Conservation (phyloP, 2,113 vertebrate genomes). For the Macroglossus sobrinus region DNA sequence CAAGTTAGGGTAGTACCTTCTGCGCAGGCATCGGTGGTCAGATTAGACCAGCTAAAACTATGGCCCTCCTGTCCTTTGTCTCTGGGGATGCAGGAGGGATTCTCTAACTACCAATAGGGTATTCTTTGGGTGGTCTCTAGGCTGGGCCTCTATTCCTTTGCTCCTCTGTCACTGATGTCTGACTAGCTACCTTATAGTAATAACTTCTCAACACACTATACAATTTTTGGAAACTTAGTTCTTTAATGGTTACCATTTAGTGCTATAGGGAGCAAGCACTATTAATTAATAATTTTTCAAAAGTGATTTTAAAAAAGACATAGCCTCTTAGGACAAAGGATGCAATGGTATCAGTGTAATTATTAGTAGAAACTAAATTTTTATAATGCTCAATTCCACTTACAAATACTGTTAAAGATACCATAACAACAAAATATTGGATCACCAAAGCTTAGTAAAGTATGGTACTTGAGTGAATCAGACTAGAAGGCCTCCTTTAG, state of each 20-base stretch:
- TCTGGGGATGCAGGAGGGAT: no score
- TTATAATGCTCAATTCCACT: background rate
- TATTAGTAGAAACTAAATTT: background rate
- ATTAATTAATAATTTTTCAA: background rate
- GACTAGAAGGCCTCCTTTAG: background rate
- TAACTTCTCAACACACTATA: background rate
- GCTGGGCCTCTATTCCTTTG: no score
- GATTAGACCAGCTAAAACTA: no score
- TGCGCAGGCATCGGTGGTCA: no score
- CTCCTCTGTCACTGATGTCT: no score
- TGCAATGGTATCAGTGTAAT: background rate
- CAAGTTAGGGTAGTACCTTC: no score
- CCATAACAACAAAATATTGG: background rate
- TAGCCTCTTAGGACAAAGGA: background rate
- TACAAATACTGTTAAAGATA: background rate
- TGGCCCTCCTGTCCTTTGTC: no score
- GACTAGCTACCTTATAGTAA: no score
- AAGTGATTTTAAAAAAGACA: background rate
- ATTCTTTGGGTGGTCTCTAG: no score
- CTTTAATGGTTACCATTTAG: background rate
- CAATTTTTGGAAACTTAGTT: background rate
- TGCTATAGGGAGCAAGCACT: background rate
- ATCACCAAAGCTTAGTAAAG: background rate
- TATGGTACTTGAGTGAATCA: background rate
- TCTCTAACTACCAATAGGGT: no score